phyloP scores from a whole-genome alignment of 2,888 invertebrate genomes.

The Agriotes lineatus region DNA sequence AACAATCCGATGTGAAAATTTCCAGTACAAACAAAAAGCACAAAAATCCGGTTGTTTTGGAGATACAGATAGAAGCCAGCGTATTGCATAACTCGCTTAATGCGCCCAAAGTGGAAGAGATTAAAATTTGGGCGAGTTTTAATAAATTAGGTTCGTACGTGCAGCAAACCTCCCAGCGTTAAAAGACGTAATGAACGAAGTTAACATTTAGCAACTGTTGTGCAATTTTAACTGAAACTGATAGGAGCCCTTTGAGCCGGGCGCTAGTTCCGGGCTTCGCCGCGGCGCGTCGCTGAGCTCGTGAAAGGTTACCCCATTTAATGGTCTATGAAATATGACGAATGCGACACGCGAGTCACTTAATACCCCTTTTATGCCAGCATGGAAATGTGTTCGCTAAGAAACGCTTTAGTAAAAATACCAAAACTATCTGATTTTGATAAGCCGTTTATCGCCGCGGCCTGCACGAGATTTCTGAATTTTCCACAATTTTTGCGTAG shows the following conservation, averaged over 20 bases:
- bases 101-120: constrained; percentile 2
- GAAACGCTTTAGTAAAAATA: constrained; percentile 25
- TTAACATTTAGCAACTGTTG: constrained; percentile 29
- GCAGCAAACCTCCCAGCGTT: background rate
- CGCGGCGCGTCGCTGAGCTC: constrained; percentile 28
- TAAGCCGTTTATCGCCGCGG: constrained; percentile 16
- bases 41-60: background rate
- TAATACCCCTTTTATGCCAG: constrained; percentile 25
- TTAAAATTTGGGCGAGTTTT: constrained; percentile 18
- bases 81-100: constrained; percentile 5
- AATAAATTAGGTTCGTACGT: background rate
- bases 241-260: constrained; percentile 11
- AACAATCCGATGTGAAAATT: too few species aligned
- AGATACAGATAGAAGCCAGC: background rate
- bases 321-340: constrained; percentile 42
- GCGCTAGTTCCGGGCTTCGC: constrained; percentile 14
- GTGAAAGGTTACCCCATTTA: constrained; percentile 41
- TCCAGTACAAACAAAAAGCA: too few species aligned
- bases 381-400: constrained; percentile 17
- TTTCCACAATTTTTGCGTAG: background rate
- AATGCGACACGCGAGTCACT: constrained; percentile 38
- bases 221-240: constrained; percentile 21
- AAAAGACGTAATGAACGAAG: constrained; percentile 16
- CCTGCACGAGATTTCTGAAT: constrained; percentile 7
- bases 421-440: constrained; percentile 26